phyloP scores from a whole-genome alignment of 2,113 vertebrate genomes.

The Sylvietta virens region DNA sequence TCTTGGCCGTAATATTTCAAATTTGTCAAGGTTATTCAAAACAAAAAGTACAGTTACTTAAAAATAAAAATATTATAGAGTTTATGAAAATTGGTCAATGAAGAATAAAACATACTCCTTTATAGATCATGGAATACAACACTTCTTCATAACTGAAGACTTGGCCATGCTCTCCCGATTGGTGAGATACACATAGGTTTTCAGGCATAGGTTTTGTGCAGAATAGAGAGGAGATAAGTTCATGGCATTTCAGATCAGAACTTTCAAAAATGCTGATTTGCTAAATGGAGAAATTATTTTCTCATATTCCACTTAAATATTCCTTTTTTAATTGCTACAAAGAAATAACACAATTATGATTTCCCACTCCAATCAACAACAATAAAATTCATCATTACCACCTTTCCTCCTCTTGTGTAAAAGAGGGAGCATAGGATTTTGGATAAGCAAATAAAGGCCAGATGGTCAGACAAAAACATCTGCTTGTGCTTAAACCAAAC shows the following conservation, averaged over 20 bases:
- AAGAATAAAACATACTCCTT: not conserved
- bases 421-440: not conserved
- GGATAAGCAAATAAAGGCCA: conserved; percentile 13
- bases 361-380: not conserved
- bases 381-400: not conserved
- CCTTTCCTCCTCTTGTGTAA: not conserved
- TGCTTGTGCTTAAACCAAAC: conserved; percentile 29
- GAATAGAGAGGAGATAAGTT: not conserved
- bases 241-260: not conserved
- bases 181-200: not conserved
- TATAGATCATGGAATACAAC: not conserved
- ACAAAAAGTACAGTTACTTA: not conserved
- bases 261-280: not conserved
- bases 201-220: not conserved
- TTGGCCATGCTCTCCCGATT: not conserved
- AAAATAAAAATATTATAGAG: not conserved
- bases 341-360: not conserved
- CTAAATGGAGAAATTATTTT: not conserved
- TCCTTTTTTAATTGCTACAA: not conserved
- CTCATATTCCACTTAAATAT: not conserved
- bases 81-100: not conserved
- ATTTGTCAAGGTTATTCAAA: not conserved
- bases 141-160: not conserved
- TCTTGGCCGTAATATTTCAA: not conserved
- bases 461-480: conserved; percentile 30